A percentile compares a stretch with the other conserved stretches of the same genome.
Conservation (phyloP, 2,797 vertebrate genomes). For the Cichlasoma orientale region DNA sequence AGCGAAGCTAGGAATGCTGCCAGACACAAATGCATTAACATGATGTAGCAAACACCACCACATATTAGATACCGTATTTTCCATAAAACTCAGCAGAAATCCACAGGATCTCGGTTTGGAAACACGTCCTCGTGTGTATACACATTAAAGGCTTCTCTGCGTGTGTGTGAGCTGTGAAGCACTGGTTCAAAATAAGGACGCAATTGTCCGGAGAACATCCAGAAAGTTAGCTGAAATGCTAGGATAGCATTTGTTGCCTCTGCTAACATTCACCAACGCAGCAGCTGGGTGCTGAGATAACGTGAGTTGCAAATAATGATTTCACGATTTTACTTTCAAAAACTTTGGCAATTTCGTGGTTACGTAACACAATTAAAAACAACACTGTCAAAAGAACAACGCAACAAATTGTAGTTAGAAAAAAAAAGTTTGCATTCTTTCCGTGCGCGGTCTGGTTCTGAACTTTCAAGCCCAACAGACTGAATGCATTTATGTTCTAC, state of each 20-base stretch:
- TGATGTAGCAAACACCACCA: conserved; percentile 24
- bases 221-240: conserved; percentile 67
- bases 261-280: conserved; percentile 45
- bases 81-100: background rate
- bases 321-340: background rate
- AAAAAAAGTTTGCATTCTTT: conserved; percentile 1
- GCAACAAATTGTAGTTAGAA: background rate
- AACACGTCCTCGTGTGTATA: background rate
- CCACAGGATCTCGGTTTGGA: background rate
- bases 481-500: background rate
- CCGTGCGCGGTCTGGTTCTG: background rate
- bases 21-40: conserved; percentile 34
- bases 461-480: conserved; percentile 19
- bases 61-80: background rate
- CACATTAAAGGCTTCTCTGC: background rate
- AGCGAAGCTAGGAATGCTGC: conserved; percentile 36
- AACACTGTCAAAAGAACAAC: background rate
- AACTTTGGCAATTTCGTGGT: conserved; percentile 28
- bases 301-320: conserved; percentile 25
- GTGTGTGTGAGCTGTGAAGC: background rate
- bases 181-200: conserved; percentile 37
- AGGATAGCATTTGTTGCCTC: conserved; percentile 59
- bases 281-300: conserved; percentile 51
- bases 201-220: conserved; percentile 63
- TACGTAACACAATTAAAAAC: background rate